phyloP scores from a whole-genome alignment of 2,797 vertebrate species.

The Melanotaenia trifasciata region DNA sequence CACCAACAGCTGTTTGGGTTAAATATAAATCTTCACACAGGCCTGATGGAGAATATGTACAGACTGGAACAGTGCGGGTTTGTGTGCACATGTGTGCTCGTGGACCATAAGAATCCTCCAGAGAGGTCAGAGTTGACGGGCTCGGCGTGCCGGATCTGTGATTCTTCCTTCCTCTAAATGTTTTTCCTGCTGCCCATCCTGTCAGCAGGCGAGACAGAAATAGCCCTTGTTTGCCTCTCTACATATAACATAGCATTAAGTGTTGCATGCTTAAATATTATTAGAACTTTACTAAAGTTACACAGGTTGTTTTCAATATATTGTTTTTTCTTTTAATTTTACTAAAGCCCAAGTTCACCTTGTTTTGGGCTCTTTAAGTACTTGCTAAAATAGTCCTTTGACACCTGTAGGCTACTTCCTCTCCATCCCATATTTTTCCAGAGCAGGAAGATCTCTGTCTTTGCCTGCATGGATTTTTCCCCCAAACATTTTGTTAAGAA shows the following conservation, averaged over 20 bases:
- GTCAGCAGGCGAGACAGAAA: constrained; percentile 71
- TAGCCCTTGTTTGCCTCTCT: constrained; percentile 47
- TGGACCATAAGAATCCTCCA: constrained; percentile 41
- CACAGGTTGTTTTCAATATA: neutral
- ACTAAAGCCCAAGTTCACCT: neutral
- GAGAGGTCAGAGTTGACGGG: constrained; percentile 70
- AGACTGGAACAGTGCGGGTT: constrained; percentile 37
- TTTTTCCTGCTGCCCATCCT: constrained; percentile 79
- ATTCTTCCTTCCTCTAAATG: constrained; percentile 83
- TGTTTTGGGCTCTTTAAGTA: constrained; percentile 4
- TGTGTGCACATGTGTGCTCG: constrained; percentile 36
- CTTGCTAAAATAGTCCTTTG: neutral
- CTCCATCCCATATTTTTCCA: neutral
- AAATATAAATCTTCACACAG: constrained; percentile 78
- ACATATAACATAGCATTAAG: constrained; percentile 14
- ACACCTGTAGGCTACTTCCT: constrained; percentile 16
- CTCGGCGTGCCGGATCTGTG: constrained; percentile 58
- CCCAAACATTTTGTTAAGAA: neutral
- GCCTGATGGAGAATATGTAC: constrained; percentile 41
- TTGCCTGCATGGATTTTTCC: neutral
- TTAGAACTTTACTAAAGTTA: constrained; percentile 11
- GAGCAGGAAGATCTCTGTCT: neutral
- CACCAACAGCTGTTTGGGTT: constrained; percentile 81
- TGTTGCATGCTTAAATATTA: constrained; percentile 26
- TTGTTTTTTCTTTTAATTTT: neutral